Conservation (phyloP, 1,140 invertebrate genomes). For the Cydia splendana region DNA sequence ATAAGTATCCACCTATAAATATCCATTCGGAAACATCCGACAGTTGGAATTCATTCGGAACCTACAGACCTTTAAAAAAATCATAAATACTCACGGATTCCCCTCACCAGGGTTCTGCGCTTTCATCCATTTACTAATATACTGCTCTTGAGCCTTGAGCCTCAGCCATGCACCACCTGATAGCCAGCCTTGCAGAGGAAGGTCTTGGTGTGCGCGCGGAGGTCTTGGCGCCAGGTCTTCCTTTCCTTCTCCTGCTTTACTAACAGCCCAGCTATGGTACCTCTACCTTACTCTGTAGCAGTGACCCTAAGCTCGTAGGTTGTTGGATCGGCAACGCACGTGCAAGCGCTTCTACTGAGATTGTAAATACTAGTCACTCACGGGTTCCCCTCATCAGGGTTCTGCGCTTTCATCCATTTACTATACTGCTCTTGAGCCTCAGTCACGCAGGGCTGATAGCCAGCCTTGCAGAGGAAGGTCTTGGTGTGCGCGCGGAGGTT, state of each 20-base stretch:
- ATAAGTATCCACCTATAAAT: too few relatives aligned
- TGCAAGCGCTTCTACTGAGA: too few relatives aligned
- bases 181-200: constrained; percentile 87
- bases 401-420: constrained; percentile 84
- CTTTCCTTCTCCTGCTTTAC: constrained; percentile 79
- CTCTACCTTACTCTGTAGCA: too few relatives aligned
- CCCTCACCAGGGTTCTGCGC: constrained; percentile 84
- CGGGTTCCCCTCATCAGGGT: constrained; percentile 87
- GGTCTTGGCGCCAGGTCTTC: constrained; percentile 81
- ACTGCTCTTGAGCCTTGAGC: constrained; percentile 84
- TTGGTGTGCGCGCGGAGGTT: constrained; percentile 83
- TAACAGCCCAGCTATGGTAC: constrained; percentile 48
- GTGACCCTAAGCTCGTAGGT: too few relatives aligned
- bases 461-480: constrained; percentile 85
- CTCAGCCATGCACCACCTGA: constrained; percentile 84
- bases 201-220: constrained; percentile 82
- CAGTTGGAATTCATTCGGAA: too few relatives aligned
- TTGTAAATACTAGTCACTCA: constrained; percentile 69
- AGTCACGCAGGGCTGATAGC: constrained; percentile 85
- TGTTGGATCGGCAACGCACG: too few relatives aligned
- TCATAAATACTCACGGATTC: constrained; percentile 83
- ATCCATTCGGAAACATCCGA: too few relatives aligned
- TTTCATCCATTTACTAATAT: constrained; percentile 85
- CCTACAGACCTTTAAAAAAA: too few relatives aligned
- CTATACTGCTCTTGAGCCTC: constrained; percentile 84